Percentiles rank a stretch among this genome's conserved stretches.
phyloP scores from a whole-genome alignment of 2,888 invertebrate species.

The Scaptomyza polygonia region DNA sequence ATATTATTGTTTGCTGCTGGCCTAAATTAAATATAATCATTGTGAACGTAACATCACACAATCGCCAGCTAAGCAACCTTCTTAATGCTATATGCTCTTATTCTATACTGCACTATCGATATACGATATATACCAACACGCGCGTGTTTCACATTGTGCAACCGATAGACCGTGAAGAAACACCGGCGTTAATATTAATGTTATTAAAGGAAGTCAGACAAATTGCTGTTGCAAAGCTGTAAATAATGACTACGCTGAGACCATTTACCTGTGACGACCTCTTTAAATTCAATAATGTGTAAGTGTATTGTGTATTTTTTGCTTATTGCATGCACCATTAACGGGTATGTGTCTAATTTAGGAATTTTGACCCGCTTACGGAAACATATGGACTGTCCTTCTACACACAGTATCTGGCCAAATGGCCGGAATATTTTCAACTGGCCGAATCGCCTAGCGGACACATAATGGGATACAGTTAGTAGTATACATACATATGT shows the following conservation, averaged over 20 bases:
- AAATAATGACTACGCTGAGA: conserved; percentile 94
- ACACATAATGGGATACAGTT: conserved; percentile 99
- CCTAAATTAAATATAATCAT: too few species aligned
- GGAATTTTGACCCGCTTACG: conserved; percentile 98
- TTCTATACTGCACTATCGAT: conserved; percentile 16
- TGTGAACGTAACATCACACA: too few species aligned
- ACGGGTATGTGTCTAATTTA: conserved; percentile 79
- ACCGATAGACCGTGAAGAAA: conserved; percentile 7
- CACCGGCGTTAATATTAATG: conserved; percentile 2
- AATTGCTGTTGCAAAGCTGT: background rate
- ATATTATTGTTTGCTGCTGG: too few species aligned
- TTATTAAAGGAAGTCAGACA: background rate
- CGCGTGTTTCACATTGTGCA: background rate
- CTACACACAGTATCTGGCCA: conserved; percentile 98
- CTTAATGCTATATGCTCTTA: background rate
- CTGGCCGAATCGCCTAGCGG: conserved; percentile 97
- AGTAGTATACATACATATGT: conserved; percentile 82
- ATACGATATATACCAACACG: background rate
- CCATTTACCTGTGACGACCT: conserved; percentile 97
- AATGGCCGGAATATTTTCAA: conserved; percentile 99
- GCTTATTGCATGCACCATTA: background rate
- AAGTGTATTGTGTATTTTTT: conserved; percentile 84
- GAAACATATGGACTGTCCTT: conserved; percentile 98
- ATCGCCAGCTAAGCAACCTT: background rate
- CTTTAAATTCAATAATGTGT: conserved; percentile 98